These are phyloP conservation scores for Oncorhynchus tshawytscha DNA, from an alignment of 2,113 vertebrate genomes.

Conservation along the genomic window DNA sequence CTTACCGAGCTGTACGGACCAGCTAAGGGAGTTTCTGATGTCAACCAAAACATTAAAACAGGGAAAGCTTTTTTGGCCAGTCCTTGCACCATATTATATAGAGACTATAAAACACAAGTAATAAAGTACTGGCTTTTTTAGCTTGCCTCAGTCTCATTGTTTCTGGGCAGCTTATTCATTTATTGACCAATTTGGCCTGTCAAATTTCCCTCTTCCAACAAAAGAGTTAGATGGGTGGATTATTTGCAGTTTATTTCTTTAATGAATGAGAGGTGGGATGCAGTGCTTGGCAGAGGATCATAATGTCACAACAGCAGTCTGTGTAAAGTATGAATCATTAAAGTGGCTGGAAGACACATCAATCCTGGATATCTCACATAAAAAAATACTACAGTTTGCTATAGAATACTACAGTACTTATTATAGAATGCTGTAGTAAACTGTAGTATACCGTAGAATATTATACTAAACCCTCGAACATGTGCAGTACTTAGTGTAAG, in stretches of 20 bases:
- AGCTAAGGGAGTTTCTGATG: neutral
- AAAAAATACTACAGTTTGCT: no score
- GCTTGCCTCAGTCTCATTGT: no score
- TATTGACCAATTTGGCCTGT: neutral
- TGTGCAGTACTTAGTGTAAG: no score
- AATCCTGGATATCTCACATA: no score
- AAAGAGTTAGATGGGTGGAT: neutral
- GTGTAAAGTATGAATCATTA: no score
- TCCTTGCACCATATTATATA: neutral
- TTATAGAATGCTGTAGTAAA: no score
- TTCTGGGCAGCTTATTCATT: neutral
- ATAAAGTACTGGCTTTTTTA: neutral
- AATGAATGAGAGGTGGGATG: neutral
- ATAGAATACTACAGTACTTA: no score
- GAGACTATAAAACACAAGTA: neutral
- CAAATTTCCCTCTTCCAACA: neutral
- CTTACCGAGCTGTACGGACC: no score
- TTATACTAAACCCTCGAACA: no score
- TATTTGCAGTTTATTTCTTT: neutral
- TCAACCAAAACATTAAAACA: neutral
- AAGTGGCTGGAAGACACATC: no score
- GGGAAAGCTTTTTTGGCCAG: slow-evolving; percentile 2
- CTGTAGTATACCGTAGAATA: no score
- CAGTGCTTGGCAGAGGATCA: neutral
- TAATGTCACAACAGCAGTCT: neutral